Conservation (phyloP, 2,888 invertebrate genomes). For the Rhimphoctona megacephalus region DNA sequence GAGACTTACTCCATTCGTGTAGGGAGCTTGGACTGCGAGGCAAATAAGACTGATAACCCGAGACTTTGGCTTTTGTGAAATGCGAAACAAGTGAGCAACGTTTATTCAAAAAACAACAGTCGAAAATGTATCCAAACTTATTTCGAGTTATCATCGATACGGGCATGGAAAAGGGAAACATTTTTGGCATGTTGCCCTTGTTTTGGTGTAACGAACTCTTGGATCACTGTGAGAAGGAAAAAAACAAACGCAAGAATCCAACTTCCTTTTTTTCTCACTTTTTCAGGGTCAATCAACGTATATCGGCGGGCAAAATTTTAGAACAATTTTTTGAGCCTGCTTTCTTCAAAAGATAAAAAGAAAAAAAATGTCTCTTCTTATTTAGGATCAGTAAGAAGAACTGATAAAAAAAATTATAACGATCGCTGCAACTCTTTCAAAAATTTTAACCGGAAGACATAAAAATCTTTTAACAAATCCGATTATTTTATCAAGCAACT, state of each 20-base stretch:
- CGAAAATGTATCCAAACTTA: neutral
- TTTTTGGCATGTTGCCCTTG: neutral
- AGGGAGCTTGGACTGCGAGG: neutral
- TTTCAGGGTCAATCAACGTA: neutral
- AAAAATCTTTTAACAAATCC: too few species aligned
- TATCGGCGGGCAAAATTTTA: neutral
- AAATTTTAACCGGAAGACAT: too few species aligned
- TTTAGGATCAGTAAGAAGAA: too few species aligned
- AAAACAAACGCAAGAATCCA: neutral
- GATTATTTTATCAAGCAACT: too few species aligned
- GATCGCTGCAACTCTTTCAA: too few species aligned
- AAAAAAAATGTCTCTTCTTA: too few species aligned
- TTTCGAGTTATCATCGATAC: neutral
- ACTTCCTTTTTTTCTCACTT: neutral
- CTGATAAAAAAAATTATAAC: too few species aligned
- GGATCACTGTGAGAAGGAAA: neutral
- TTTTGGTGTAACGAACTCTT: neutral
- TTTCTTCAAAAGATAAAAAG: neutral
- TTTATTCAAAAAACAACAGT: neutral
- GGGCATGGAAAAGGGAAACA: neutral
- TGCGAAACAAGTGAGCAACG: neutral
- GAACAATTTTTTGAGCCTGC: neutral
- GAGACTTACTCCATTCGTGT: neutral
- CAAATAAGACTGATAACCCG: conserved; percentile 42
- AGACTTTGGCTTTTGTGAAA: conserved; percentile 17